Conservation (phyloP, 2,797 vertebrate species). For the Percopsis omiscomaycus region DNA sequence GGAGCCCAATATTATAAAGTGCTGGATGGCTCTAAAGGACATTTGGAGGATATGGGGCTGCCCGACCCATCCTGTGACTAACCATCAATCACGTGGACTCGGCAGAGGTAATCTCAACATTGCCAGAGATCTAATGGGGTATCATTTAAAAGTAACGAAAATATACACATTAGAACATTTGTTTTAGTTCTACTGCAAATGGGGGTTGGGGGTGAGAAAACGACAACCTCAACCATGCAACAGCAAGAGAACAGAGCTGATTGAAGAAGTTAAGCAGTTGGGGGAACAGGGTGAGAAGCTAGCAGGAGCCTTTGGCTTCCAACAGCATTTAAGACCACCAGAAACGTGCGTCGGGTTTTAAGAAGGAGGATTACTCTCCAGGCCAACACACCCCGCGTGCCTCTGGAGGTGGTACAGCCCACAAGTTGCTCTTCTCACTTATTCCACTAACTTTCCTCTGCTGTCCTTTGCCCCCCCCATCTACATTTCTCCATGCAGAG, state of each 20-base stretch:
- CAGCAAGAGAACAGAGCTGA: slow-evolving; percentile 43
- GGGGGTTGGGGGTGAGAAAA: background rate
- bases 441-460: slow-evolving; percentile 17
- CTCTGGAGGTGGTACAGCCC: slow-evolving; percentile 38
- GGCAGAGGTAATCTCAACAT: slow-evolving; percentile 27
- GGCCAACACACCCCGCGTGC: slow-evolving; percentile 45
- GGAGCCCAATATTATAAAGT: slow-evolving; percentile 66
- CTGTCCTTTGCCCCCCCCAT: background rate
- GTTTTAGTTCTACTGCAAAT: slow-evolving; percentile 15
- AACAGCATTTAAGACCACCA: slow-evolving; percentile 58
- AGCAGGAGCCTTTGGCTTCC: slow-evolving; percentile 57
- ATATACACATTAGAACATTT: slow-evolving; percentile 39
- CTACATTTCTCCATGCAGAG: slow-evolving; percentile 40
- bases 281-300: slow-evolving; percentile 44
- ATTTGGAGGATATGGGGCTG: slow-evolving; percentile 23
- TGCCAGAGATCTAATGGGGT: slow-evolving; percentile 29
- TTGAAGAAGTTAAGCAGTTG: slow-evolving; percentile 46
- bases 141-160: slow-evolving; percentile 31
- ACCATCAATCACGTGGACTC: slow-evolving; percentile 33
- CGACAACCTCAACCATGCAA: slow-evolving; percentile 10
- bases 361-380: slow-evolving; percentile 35
- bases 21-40: slow-evolving; percentile 58
- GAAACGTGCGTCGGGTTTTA: slow-evolving; percentile 70
- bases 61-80: slow-evolving; percentile 34
- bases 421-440: slow-evolving; percentile 22